phyloP scores from a whole-genome alignment of 1,140 invertebrate genomes.

The Pentalonia nigronervosa region DNA sequence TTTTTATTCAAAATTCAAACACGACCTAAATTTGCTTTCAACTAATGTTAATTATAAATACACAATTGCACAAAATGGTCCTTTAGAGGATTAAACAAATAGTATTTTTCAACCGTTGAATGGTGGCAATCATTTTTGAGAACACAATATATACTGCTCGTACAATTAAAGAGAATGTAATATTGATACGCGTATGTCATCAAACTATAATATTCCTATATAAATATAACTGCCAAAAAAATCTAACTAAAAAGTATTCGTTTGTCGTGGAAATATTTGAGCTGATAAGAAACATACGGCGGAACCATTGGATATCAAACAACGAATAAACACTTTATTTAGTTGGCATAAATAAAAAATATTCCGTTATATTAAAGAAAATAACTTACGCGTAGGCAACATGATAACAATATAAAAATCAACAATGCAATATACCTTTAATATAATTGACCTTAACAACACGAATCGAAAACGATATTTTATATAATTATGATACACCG shows the following conservation, averaged over 20 bases:
- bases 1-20: too few species aligned
- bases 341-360: background rate
- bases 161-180: background rate
- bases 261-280: background rate
- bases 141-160: background rate
- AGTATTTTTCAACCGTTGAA: background rate
- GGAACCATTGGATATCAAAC: background rate
- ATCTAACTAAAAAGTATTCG: background rate
- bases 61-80: background rate
- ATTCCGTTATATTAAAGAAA: background rate
- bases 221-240: background rate
- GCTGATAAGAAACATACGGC: conserved; percentile 3
- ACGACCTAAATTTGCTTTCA: background rate
- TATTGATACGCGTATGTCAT: background rate
- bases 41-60: background rate
- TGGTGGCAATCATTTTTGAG: background rate
- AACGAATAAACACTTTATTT: background rate
- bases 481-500: too few species aligned
- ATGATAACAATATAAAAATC: background rate
- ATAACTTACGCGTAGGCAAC: background rate
- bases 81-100: background rate
- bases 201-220: background rate
- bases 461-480: background rate
- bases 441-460: background rate
- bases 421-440: background rate